phyloP scores from a whole-genome alignment of 2,113 vertebrate genomes.

The Smithornis capensis region DNA sequence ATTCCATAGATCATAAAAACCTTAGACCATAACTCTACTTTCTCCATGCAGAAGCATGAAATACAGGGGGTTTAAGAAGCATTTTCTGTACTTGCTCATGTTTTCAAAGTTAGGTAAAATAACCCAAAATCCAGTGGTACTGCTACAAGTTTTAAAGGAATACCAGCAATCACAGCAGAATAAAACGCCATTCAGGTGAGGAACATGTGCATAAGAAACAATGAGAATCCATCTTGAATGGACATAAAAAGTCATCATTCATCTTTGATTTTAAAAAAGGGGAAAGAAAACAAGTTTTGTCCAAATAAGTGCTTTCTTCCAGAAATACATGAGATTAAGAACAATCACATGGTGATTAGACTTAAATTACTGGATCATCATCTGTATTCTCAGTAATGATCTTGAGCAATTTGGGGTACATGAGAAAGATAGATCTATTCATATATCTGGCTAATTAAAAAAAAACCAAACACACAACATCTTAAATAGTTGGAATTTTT shows the following conservation, averaged over 20 bases:
- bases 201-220: background rate
- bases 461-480: background rate
- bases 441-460: background rate
- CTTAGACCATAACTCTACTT: background rate
- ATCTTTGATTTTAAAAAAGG: background rate
- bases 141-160: background rate
- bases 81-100: background rate
- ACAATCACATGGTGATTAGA: background rate
- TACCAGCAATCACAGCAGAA: background rate
- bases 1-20: background rate
- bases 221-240: background rate
- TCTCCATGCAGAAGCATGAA: background rate
- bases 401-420: background rate
- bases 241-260: background rate
- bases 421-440: background rate
- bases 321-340: background rate
- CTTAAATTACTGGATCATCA: background rate
- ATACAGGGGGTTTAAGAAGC: background rate
- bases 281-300: background rate
- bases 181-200: background rate
- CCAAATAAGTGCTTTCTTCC: background rate
- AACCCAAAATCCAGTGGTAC: background rate
- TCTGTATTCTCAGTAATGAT: background rate
- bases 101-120: background rate
- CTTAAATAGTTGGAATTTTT: background rate